Base-by-base conservation (phyloP, 2,888 invertebrate species). In the Corbicula japonica region DNA sequence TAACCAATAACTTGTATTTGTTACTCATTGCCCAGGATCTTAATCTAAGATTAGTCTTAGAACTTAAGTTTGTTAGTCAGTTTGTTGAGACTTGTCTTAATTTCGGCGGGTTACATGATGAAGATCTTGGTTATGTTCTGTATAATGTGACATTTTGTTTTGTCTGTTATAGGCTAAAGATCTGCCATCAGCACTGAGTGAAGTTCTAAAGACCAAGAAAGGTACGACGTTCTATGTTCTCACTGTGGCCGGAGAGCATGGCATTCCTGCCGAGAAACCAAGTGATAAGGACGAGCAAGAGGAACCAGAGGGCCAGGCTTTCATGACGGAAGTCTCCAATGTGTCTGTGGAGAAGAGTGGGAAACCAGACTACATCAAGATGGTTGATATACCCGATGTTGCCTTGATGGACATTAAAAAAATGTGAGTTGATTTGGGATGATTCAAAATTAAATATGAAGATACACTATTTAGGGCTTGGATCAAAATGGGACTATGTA, bases 221-320 rank as follows among this genome's bases (percentile, higher is more conserved):
- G 93, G 93, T 12, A 92, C 92, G 6, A 87, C 88, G 21, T 93
- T 92, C 80, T 92, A 91, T 74, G 90, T 93, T 6, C 84, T 92
- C 66, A 89, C 89, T 10, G 90, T 88, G n/a, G 91, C 91, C 0
- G 89, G 89, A n/a, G 89, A 89, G 41, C 84, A 85, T 78, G 87
- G 86, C 6, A 79, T 80, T n/a, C 84, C 85, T 1, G 66, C 84
- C 6, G 86, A 84, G 21, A 66, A 73, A 32, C 60, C 71, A 0
- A 69, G 34, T 23, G 62, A 76, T 15, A 50, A 65, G 1, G 48
- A 66, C 18, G 60, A 80, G n/a, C 50, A 58, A 15, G 61, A 78
- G n/a, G 69, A 66, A n/a, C 44, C 56, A 15, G 71, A 56, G 12
- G 61, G 50, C 41, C 52, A 74, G 2, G 76, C 85, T 12, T 88